phyloP scores from a whole-genome alignment of 35 echinoderm and acorn worm species.

The Eucidaris tribuloides region DNA sequence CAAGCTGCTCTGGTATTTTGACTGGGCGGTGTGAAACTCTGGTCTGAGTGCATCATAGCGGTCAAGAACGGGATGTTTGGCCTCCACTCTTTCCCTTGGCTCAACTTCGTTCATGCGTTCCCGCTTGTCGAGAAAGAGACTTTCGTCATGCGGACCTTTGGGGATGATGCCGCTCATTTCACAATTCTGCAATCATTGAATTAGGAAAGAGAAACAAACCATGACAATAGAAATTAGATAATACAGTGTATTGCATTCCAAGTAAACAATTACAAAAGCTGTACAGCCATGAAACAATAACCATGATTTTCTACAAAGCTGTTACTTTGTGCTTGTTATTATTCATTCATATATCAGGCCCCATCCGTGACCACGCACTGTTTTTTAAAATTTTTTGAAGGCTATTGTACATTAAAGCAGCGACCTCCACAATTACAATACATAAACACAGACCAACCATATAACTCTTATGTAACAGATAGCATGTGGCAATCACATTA shows the following conservation, averaged over 20 bases:
- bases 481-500: no score
- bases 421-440: no score
- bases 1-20: constrained; percentile 98
- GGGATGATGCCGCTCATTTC: constrained; percentile 93
- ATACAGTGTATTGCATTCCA: no score
- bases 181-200: constrained; percentile 82
- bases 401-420: no score
- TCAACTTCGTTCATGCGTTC: constrained; percentile 97
- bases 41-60: constrained; percentile 74
- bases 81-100: constrained; percentile 72
- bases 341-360: no score
- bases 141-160: constrained; percentile 95
- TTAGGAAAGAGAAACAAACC: background rate
- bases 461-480: no score
- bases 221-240: no score
- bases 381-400: no score
- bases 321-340: no score
- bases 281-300: background rate
- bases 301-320: no score
- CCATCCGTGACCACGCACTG: no score
- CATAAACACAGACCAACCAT: no score
- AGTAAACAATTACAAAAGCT: background rate
- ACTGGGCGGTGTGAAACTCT: constrained; percentile 93
- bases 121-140: constrained; percentile 87
- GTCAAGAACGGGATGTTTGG: constrained; percentile 71